A percentile compares a stretch with the other conserved stretches of the same genome.
These are phyloP conservation scores for Aelia acuminata DNA, from an alignment of 2,888 invertebrate genomes.

Conservation along the genomic window DNA sequence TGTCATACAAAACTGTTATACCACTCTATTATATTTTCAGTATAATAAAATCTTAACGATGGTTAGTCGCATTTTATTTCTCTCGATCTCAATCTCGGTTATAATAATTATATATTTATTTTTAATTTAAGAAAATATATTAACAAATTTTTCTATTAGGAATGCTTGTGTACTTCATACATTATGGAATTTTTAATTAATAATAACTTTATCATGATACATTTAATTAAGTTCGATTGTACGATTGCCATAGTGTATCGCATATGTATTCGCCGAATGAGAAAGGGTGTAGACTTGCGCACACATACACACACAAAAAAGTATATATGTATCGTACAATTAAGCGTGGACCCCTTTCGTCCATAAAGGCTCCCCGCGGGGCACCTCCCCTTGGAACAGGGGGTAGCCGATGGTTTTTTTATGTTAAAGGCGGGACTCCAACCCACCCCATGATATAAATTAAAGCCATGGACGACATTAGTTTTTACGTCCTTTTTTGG, in stretches of 20 bases:
- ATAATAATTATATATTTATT: no score
- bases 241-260: not conserved
- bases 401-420: slow-evolving; percentile 51
- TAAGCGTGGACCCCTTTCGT: slow-evolving; percentile 44
- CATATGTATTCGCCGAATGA: slow-evolving; percentile 1
- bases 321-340: slow-evolving; percentile 50
- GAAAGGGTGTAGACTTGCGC: not conserved
- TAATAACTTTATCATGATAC: no score
- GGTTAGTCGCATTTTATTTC: no score
- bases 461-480: slow-evolving; percentile 57
- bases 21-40: no score
- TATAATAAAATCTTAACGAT: no score
- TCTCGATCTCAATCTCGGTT: no score
- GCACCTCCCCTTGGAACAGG: slow-evolving; percentile 7
- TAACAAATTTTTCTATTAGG: no score
- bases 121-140: no score
- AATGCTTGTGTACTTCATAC: no score
- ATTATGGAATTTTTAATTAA: no score
- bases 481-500: slow-evolving; percentile 57
- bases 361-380: slow-evolving; percentile 53
- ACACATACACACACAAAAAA: slow-evolving; percentile 20
- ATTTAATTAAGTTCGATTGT: not conserved
- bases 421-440: slow-evolving; percentile 53
- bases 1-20: not conserved
- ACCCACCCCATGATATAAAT: slow-evolving; percentile 52